Conservation (phyloP, 2,797 vertebrate genomes). For the Monodelphis domestica region DNA sequence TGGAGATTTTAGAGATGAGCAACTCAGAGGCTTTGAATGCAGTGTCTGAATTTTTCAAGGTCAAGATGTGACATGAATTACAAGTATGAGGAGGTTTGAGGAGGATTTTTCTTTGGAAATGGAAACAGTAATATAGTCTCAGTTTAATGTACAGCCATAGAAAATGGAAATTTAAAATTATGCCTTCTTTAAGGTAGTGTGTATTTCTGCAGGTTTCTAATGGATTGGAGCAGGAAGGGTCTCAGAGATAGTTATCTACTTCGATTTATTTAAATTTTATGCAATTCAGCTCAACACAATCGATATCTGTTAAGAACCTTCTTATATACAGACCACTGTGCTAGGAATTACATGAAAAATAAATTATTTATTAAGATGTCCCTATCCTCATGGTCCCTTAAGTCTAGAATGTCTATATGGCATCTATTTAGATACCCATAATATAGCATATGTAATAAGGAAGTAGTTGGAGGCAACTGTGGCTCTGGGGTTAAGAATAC, state of each 20-base stretch:
- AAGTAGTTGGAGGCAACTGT: not conserved
- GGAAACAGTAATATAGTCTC: not conserved
- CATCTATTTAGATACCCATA: not conserved
- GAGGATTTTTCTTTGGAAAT: not conserved
- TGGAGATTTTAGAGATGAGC: slow-evolving; percentile 67
- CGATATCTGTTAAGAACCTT: not conserved
- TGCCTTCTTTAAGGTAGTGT: not conserved
- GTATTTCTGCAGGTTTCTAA: not conserved
- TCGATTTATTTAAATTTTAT: not conserved
- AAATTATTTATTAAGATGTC: not conserved
- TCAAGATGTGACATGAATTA: slow-evolving; percentile 52
- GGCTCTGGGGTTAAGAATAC: not conserved
- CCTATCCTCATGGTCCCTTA: not conserved
- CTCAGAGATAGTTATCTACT: not conserved
- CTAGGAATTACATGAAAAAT: not conserved
- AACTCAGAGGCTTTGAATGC: slow-evolving; percentile 45
- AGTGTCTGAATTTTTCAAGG: slow-evolving; percentile 44
- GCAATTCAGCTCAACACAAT: not conserved
- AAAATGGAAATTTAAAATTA: slow-evolving; percentile 19
- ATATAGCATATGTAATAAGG: not conserved
- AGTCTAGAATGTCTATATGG: not conserved
- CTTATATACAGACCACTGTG: not conserved
- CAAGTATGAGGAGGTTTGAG: slow-evolving; percentile 13
- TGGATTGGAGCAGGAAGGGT: not conserved
- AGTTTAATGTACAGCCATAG: not conserved